These are phyloP conservation scores for Nyctibius grandis DNA, from an alignment of 2,797 vertebrate genomes.

Conservation along the genomic window DNA sequence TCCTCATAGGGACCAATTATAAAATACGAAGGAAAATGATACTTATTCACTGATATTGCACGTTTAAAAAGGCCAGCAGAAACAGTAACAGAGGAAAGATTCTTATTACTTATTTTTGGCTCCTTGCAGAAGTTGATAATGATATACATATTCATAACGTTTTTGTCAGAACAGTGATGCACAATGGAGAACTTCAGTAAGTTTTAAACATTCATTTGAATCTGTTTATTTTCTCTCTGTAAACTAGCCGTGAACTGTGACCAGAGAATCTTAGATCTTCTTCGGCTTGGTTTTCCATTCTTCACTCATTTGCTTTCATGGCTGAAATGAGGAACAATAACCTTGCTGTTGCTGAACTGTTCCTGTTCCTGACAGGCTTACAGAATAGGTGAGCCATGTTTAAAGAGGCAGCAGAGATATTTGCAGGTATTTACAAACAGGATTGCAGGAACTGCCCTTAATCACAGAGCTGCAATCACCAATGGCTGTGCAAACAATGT, in stretches of 20 bases:
- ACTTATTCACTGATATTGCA: not conserved
- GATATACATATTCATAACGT: not conserved
- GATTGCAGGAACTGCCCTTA: not conserved
- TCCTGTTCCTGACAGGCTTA: not conserved
- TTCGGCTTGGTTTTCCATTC: not conserved
- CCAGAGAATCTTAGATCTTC: not conserved
- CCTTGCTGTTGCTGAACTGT: not conserved
- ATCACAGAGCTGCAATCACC: not conserved
- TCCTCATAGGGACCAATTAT: constrained; percentile 58
- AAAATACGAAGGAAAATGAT: constrained; percentile 31
- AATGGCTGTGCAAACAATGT: not conserved
- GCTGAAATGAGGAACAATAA: not conserved
- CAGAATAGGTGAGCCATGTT: not conserved
- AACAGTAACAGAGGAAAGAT: not conserved
- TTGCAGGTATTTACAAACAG: not conserved
- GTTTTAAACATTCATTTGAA: not conserved
- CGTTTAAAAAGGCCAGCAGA: not conserved
- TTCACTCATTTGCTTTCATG: not conserved
- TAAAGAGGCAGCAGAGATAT: not conserved
- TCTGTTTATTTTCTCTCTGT: not conserved
- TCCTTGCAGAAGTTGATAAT: not conserved
- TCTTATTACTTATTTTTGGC: not conserved
- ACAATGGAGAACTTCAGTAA: not conserved
- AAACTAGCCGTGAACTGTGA: not conserved
- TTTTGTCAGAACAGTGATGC: not conserved